A percentile compares a stretch with the other conserved stretches of the same genome.
These are phyloP conservation scores for Luehdorfia chinensis DNA, from an alignment of 1,140 invertebrate species.

Conservation along the genomic window DNA sequence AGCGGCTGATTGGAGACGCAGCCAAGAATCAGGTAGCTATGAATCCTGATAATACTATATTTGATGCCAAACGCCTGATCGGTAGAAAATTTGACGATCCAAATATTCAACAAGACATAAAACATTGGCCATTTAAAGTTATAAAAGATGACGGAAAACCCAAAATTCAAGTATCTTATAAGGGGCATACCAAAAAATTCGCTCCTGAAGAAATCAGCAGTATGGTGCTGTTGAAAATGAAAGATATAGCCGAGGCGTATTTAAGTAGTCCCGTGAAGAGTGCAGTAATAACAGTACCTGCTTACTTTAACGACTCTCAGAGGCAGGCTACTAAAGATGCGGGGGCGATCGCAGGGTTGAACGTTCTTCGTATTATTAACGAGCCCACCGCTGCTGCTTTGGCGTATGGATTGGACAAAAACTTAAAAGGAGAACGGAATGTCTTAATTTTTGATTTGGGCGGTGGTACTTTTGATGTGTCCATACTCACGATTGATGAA, in stretches of 20 bases:
- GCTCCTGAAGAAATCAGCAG: conserved; percentile 87
- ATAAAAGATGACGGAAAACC: conserved; percentile 81
- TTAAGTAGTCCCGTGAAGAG: conserved; percentile 82
- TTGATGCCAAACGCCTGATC: conserved; percentile 79
- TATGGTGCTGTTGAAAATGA: conserved; percentile 80
- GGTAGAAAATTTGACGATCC: conserved; percentile 83
- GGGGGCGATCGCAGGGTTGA: conserved; percentile 81
- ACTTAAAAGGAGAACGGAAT: conserved; percentile 82
- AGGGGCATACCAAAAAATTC: conserved; percentile 85
- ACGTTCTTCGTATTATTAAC: conserved; percentile 86
- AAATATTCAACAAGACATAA: conserved; percentile 85
- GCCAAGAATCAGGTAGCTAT: conserved; percentile 83
- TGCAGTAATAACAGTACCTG: conserved; percentile 82
- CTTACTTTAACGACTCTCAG: conserved; percentile 79
- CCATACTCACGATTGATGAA: conserved; percentile 90
- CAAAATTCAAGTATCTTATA: conserved; percentile 85
- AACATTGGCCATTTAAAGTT: conserved; percentile 87
- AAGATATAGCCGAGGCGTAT: conserved; percentile 81
- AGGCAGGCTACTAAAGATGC: conserved; percentile 74
- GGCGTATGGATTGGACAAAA: conserved; percentile 86
- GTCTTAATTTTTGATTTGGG: conserved; percentile 75
- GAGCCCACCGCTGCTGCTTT: conserved; percentile 87
- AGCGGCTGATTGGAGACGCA: conserved; percentile 85
- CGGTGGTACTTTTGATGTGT: conserved; percentile 89
- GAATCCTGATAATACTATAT: conserved; percentile 73